Evolutionary conservation across 2,113 vertebrate species (phyloP).

Genomic region (Tonatia bakeri): DNA sequence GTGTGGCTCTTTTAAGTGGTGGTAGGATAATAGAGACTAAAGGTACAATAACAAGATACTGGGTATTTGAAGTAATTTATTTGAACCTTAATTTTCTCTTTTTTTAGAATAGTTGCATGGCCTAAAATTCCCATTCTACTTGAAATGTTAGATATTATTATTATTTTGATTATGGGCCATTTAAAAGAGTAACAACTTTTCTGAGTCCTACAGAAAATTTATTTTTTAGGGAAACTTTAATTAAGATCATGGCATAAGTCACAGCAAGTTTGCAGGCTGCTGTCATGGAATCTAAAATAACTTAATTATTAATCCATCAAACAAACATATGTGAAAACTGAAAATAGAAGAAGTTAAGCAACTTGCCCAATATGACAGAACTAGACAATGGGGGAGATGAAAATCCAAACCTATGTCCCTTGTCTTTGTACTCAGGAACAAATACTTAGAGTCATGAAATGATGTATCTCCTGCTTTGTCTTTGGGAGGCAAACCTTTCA

Average conservation of each 20-base stretch:
- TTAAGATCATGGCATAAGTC: neutral
- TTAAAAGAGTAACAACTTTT: neutral
- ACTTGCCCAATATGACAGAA: neutral
- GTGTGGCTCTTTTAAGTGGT: neutral
- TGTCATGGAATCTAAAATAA: neutral
- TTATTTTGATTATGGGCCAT: neutral
- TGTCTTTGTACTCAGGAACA: neutral
- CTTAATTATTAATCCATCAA: neutral
- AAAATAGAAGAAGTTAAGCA: neutral
- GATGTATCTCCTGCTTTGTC: neutral
- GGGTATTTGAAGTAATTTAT: neutral
- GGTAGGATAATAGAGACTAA: neutral
- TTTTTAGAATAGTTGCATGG: neutral
- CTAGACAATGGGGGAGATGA: neutral
- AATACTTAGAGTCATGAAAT: neutral
- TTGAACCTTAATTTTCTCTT: neutral
- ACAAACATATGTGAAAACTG: neutral
- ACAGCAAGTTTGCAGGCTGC: neutral
- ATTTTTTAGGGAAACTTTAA: neutral
- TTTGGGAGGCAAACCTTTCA: neutral
- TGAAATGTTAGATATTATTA: neutral
- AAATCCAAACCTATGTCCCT: neutral
- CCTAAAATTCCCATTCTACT: neutral
- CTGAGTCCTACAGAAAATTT: neutral
- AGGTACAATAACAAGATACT: neutral